A percentile compares a stretch with the other conserved stretches of the same genome.
Conservation (phyloP, 2,113 vertebrate species). For the Misgurnus anguillicaudatus region DNA sequence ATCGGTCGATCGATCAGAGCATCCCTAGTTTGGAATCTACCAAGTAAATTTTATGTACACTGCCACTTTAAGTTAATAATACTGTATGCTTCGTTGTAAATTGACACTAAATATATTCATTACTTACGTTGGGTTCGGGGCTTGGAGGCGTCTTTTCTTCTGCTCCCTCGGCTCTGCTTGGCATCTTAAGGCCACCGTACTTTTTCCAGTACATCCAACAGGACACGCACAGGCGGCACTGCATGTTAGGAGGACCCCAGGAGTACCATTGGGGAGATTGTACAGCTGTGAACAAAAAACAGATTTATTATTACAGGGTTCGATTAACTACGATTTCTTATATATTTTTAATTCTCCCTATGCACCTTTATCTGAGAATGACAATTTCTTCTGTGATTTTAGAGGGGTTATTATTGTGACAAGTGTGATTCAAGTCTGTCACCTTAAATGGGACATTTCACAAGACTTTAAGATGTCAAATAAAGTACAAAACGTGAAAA, state of each 20-base stretch:
- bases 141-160: conserved; percentile 86
- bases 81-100: too few relatives aligned
- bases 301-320: background rate
- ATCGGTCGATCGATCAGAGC: too few relatives aligned
- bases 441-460: too few relatives aligned
- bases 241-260: conserved; percentile 99
- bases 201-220: conserved; percentile 99
- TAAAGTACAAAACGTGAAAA: too few relatives aligned
- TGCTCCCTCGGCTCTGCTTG: conserved; percentile 85
- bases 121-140: conserved; percentile 81
- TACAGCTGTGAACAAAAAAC: conserved; percentile 76
- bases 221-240: conserved; percentile 91
- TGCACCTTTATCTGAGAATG: background rate
- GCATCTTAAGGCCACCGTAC: conserved; percentile 97
- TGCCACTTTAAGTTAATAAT: background rate
- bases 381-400: too few relatives aligned
- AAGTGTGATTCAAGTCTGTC: too few relatives aligned
- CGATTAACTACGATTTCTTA: background rate
- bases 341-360: background rate
- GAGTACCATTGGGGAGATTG: conserved; percentile 98
- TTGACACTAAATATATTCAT: background rate
- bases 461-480: too few relatives aligned
- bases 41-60: too few relatives aligned
- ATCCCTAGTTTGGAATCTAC: too few relatives aligned
- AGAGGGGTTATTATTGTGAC: too few relatives aligned